Conservation (phyloP, 2,888 invertebrate species). For the Dynastes hyllus region DNA sequence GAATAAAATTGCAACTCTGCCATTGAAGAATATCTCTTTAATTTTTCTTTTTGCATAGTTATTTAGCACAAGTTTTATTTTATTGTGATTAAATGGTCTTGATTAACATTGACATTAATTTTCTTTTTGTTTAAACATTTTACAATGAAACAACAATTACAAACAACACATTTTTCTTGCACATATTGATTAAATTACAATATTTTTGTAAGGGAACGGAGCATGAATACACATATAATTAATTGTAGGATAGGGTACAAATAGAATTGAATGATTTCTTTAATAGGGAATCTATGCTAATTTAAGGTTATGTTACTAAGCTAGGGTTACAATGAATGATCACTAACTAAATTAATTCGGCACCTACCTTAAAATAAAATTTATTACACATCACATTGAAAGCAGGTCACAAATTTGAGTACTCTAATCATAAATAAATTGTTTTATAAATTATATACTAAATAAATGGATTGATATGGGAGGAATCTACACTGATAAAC, state of each 20-base stretch:
- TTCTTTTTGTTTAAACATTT: conserved; percentile 21
- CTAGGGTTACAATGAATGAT: not conserved
- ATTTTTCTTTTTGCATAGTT: conserved; percentile 17
- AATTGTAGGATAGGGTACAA: no score
- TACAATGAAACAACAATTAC: no score
- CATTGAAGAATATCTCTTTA: conserved; percentile 45
- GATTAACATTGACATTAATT: not conserved
- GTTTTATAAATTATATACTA: conserved; percentile 2
- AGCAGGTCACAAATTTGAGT: not conserved
- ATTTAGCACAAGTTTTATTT: conserved; percentile 34
- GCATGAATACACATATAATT: no score
- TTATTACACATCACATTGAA: not conserved
- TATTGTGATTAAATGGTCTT: not conserved
- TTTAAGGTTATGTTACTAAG: not conserved
- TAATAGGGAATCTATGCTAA: conserved; percentile 1
- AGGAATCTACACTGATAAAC: conserved; percentile 12
- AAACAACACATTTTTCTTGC: not conserved
- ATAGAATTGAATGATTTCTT: not conserved
- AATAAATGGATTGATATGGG: not conserved
- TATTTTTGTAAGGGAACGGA: no score
- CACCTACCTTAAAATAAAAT: conserved; percentile 10
- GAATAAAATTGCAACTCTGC: conserved; percentile 57
- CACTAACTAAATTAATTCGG: not conserved
- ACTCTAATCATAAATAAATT: no score
- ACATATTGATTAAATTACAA: not conserved